Evolutionary conservation across 2,113 vertebrate species (phyloP).

Genomic region (Urocolius indicus): DNA sequence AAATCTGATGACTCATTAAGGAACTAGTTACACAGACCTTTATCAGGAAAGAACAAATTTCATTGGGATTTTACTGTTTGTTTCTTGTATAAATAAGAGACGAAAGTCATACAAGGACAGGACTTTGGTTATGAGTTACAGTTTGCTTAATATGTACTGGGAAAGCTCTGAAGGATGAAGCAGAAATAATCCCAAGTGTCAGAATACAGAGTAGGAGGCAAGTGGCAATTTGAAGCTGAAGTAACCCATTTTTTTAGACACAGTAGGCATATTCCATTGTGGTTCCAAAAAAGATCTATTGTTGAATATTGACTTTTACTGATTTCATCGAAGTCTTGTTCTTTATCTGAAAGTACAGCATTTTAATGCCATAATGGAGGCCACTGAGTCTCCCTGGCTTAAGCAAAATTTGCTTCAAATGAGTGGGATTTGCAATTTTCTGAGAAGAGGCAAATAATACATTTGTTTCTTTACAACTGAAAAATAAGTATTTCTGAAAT

Average conservation of each 20-base stretch:
- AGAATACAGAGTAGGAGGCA: slow-evolving; percentile 66
- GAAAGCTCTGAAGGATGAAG: slow-evolving; percentile 50
- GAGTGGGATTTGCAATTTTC: background rate
- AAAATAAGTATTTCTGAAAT: background rate
- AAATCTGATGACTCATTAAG: background rate
- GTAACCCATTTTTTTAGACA: slow-evolving; percentile 50
- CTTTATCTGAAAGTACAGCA: background rate
- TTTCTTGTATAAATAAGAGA: background rate
- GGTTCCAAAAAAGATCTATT: background rate
- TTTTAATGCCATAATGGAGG: background rate
- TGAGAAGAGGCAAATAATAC: background rate
- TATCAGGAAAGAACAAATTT: background rate
- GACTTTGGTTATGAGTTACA: slow-evolving; percentile 35
- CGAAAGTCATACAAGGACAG: slow-evolving; percentile 22
- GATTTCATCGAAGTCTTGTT: background rate
- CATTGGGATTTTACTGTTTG: background rate
- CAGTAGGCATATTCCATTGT: slow-evolving; percentile 33
- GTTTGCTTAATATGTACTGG: slow-evolving; percentile 23
- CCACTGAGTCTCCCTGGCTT: background rate
- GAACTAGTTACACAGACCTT: background rate
- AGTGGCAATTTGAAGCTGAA: slow-evolving; percentile 64
- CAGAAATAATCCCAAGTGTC: slow-evolving; percentile 69
- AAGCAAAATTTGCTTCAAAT: background rate
- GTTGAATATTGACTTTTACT: background rate
- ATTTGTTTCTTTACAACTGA: background rate